Percentiles rank a stretch among this genome's conserved stretches.
Evolutionary conservation across 1,140 invertebrate species (phyloP).

Genomic region (Cherax quadricarinatus): DNA sequence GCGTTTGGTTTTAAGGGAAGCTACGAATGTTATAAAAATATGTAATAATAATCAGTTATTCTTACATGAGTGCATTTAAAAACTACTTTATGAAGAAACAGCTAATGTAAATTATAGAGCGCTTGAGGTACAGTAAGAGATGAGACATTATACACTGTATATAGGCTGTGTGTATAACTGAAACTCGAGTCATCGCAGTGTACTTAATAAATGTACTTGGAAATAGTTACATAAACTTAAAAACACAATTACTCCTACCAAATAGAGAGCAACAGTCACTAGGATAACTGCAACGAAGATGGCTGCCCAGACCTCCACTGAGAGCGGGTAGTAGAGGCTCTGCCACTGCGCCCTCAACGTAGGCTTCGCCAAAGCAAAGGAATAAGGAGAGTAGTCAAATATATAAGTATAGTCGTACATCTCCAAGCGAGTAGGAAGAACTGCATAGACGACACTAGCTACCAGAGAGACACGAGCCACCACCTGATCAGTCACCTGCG

Average conservation of each 20-base stretch:
- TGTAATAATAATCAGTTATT: too few relatives aligned
- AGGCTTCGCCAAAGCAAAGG: not conserved
- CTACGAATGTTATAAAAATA: too few relatives aligned
- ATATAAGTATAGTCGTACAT: not conserved
- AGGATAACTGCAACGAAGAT: not conserved
- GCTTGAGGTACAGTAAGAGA: too few relatives aligned
- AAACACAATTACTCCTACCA: not conserved
- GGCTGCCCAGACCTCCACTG: not conserved
- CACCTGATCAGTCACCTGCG: not conserved
- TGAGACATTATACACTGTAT: too few relatives aligned
- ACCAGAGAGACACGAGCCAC: not conserved
- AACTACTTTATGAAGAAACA: too few relatives aligned
- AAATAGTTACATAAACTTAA: too few relatives aligned
- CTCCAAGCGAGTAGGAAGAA: not conserved
- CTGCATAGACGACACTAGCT: not conserved
- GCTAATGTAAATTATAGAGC: too few relatives aligned
- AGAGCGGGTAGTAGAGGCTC: conserved; percentile 8
- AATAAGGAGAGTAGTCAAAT: not conserved
- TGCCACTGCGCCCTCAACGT: conserved; percentile 3
- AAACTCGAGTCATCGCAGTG: too few relatives aligned
- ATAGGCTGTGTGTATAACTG: too few relatives aligned
- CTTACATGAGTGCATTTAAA: too few relatives aligned
- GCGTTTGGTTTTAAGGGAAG: too few relatives aligned
- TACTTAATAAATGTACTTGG: too few relatives aligned
- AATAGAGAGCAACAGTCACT: not conserved